Evolutionary conservation across 1,140 invertebrate species (phyloP).

Genomic region (Pseudomyrmex dendroicus): DNA sequence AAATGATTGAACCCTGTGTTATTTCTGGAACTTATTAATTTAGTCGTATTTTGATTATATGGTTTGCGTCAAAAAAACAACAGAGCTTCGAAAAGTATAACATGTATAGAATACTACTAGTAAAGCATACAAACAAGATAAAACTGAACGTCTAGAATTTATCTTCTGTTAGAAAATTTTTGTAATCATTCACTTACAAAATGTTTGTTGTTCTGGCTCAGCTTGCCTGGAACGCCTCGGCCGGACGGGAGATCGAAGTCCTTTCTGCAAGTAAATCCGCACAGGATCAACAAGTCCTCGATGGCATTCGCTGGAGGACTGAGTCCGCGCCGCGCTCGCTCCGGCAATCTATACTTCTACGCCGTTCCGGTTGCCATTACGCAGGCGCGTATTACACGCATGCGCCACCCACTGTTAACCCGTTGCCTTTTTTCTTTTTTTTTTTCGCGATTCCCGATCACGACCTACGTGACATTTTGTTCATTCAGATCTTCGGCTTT

Average conservation of each 20-base stretch:
- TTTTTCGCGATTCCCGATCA: slow-evolving; percentile 66
- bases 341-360: slow-evolving; percentile 80
- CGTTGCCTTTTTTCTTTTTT: slow-evolving; percentile 53
- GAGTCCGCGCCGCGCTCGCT: slow-evolving; percentile 68
- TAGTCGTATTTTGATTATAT: background rate
- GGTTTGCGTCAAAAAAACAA: background rate
- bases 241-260: slow-evolving; percentile 29
- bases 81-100: background rate
- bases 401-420: slow-evolving; percentile 61
- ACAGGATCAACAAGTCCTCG: slow-evolving; percentile 78
- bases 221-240: slow-evolving; percentile 17
- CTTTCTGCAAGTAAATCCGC: slow-evolving; percentile 16
- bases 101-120: background rate
- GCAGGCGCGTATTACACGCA: slow-evolving; percentile 76
- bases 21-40: slow-evolving; percentile 1
- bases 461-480: slow-evolving; percentile 69
- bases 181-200: slow-evolving; percentile 50
- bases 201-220: slow-evolving; percentile 2
- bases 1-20: background rate
- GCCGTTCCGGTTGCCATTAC: slow-evolving; percentile 75
- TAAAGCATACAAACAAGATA: background rate
- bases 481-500: slow-evolving; percentile 62
- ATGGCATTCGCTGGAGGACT: slow-evolving; percentile 77
- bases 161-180: background rate
- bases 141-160: background rate